Base-by-base conservation (phyloP, 37 sponge, comb jelly and placozoan species). In the Tethya wilhelma region DNA sequence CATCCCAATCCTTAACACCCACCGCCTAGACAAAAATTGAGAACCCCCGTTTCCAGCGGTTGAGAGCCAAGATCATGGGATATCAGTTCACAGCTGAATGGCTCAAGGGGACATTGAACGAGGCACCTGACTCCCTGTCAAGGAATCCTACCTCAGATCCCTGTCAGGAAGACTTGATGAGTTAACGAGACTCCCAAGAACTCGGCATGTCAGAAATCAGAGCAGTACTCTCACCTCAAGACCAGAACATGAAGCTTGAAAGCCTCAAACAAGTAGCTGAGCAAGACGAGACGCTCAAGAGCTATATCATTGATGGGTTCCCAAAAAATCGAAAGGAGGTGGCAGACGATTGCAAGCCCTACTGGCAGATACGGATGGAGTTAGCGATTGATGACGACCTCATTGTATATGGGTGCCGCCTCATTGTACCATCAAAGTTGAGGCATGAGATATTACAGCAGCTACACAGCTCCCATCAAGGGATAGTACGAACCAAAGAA, bases 31-130 rank as follows among this genome's bases (percentile, higher is more conserved):
- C 39, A 57, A 79, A n/a, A 57, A 79, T 79, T 36, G 81, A 80
- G 26, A 80, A 80, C 42, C 81, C 60, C 7, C 71, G 71, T 7
- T 59, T 80, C n/a, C 81, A 80, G 39, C 59, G 81, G 7, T 62
- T 69, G 59, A 56, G 39, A 42, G n/a, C 59, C 41, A 33, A 46
- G 71, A 39, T 80, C 44, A 80, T 78, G 79, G 66, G 38, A 4
- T 66, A 78, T 53, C 44, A 25, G 33, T 78, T 78, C 67, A 66
- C 67, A 44, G 46, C 79, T 2, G 40, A 67, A 49, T 68, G 80
- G 80, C 4, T 44, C 38, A 79, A 79, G 33, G 80, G 80, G 2
- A 45, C 33, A 12, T 25, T 38, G n/a, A 79, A 68, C 41, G 29
- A 79, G 1, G 80, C 80, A 20, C 56, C 59, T 2, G 68, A 78